Base-by-base conservation (phyloP, 2,888 invertebrate species). In the Erannis defoliaria region DNA sequence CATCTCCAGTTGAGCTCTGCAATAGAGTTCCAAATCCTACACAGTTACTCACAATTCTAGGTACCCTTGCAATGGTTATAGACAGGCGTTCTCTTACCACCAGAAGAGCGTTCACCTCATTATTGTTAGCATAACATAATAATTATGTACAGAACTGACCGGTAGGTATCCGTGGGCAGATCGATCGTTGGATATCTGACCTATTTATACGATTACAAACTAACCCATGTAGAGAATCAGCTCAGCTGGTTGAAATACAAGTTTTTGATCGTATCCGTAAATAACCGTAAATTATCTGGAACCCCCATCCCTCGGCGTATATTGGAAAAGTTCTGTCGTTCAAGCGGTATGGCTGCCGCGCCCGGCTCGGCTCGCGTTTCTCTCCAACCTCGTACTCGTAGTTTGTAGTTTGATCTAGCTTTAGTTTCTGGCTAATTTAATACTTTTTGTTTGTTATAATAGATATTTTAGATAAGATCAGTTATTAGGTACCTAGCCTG, bases 241-340 rank as follows among this genome's bases (percentile, higher is more conserved):
- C 16, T 42, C 21, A 21, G 12, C 42, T 42, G 14, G 46, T 51
- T 43, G 45, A 43, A 57, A 43, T 26, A 45, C 12, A 57, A 59
- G 54, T 60, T 54, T 16, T 40, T 19, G 45, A 31, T 49, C 38
- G 42, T 50, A 37, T 55, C 40, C 50, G 59, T 55, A 59, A 51
- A 63, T 63, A 55, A 55, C 58, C 55, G 55, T 62, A 62, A 50
- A 57, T 54, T 57, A 60, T 35, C 56, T 57, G 57, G 19, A 40
- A 40, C 46, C 50, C 61, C 49, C 62, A 62, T 59, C 56, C 53
- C 61, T 49, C 37, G 51, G 43, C 56, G 64, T 60, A 63, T 71
- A 71, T 71, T 71, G 71, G 71, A 67, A 66, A 71, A 71, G 66
- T 70, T 71, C 26, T 54, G 56, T 23, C 59, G 54, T 45, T 60